Percentiles rank a stretch among this genome's conserved stretches.
phyloP scores from a whole-genome alignment of 2,888 invertebrate genomes.

The Idaea aversata region DNA sequence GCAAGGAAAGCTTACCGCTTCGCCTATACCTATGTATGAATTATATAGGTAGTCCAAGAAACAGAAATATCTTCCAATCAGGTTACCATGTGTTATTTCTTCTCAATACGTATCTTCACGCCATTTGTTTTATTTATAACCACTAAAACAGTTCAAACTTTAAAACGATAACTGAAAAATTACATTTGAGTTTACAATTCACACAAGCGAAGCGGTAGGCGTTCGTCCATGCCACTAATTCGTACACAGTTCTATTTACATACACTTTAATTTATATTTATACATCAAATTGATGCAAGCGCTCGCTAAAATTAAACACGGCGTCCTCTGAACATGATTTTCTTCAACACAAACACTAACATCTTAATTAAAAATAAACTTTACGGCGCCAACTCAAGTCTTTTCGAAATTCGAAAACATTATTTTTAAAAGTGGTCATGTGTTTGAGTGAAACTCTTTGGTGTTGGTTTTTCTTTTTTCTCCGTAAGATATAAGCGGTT shows the following conservation, averaged over 20 bases:
- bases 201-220: not conserved
- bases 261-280: constrained; percentile 46
- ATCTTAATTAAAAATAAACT: not conserved
- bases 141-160: not conserved
- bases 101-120: not conserved
- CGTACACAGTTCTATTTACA: constrained; percentile 49
- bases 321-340: constrained; percentile 15
- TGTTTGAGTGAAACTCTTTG: not conserved
- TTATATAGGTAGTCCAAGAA: not conserved
- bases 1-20: not conserved
- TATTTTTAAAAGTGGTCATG: not conserved
- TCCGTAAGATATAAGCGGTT: not conserved
- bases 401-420: not conserved
- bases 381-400: not conserved
- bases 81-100: not conserved
- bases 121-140: not conserved
- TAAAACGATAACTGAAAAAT: not conserved
- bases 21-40: not conserved
- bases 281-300: constrained; percentile 40
- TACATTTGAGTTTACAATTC: not conserved
- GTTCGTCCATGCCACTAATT: constrained; percentile 10
- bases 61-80: not conserved
- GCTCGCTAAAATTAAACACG: constrained; percentile 25
- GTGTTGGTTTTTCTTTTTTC: not conserved
- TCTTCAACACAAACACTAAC: not conserved